Base-by-base conservation (phyloP, 1,140 invertebrate species). In the Sitobion miscanthi region DNA sequence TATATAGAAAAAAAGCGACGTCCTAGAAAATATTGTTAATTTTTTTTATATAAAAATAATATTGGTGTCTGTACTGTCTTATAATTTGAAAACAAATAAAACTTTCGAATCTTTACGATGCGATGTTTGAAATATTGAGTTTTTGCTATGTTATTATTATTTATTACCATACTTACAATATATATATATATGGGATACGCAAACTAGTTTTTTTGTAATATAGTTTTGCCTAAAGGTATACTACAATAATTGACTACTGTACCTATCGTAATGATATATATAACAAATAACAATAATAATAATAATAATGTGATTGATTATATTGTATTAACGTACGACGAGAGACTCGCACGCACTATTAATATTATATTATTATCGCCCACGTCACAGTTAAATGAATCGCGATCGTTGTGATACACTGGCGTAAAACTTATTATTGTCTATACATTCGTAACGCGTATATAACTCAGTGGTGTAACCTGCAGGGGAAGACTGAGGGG, bases 81-180 rank as follows among this genome's bases (percentile, higher is more conserved):
- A n/a, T 35, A 77, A 30, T 77, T 77, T 77, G 62, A 77, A 77
- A 77, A 77, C 62, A n/a, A 77, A 77, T 77, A 77, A 77, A 77
- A 77, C n/a, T 77, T 77, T 77, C 62, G 62, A 77, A 77, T 77
- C 14, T 17, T n/a, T 77, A 77, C 14, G n/a, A n/a, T 77, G 62
- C 62, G 30, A 38, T 38, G 38, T 38, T 38, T 38, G 38, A 77
- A n/a, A n/a, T n/a, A 77, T 77, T 77, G n/a, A 77, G 62, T n/a
- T 77, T n/a, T 17, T 7, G 1, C n/a, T 69, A 62, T 17, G n/a
- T 77, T 77, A 77, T 77, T 23, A 77, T 77, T 62, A 77, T n/a
- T 77, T n/a, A 77, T 14, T 77, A n/a, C 62, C 30, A 77, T 77
- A 77, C 62, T 17, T 77, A 77, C 17, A 77, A 77, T 77, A 77